Conservation (phyloP, 2,113 vertebrate genomes). For the Cyphomyrus discorhynchus region DNA sequence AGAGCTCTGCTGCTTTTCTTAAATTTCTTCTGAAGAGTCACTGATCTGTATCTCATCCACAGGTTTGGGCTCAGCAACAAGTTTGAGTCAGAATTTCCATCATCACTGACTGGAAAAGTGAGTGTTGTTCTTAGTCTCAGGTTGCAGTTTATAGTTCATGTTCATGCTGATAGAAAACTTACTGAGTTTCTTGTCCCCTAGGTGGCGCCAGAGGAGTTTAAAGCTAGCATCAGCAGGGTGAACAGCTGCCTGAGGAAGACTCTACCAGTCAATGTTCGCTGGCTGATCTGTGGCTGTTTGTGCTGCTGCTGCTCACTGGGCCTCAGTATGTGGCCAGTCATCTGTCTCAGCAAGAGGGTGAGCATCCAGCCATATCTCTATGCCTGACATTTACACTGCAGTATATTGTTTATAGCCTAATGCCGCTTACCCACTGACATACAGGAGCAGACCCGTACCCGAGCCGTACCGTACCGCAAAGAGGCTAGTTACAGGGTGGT, state of each 20-base stretch:
- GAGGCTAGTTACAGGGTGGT: not conserved
- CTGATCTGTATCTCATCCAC: conserved; percentile 21
- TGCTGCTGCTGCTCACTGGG: conserved; percentile 98
- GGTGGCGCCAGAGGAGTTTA: conserved; percentile 98
- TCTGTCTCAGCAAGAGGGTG: conserved; percentile 99
- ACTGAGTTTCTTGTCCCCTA: conserved; percentile 35
- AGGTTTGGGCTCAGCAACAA: conserved; percentile 99
- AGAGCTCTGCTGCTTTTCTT: not conserved
- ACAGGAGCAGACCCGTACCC: not conserved
- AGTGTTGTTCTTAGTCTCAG: conserved; percentile 37
- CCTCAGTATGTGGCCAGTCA: conserved; percentile 98
- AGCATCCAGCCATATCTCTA: conserved; percentile 43
- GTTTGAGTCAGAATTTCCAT: conserved; percentile 98
- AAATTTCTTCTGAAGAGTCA: not conserved
- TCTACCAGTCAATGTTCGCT: conserved; percentile 92
- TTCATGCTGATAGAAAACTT: not conserved
- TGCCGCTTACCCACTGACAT: not conserved
- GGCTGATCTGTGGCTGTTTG: conserved; percentile 95
- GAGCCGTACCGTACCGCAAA: not conserved
- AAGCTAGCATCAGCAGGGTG: conserved; percentile 91
- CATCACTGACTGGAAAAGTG: conserved; percentile 96
- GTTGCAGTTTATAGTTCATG: not conserved
- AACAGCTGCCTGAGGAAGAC: conserved; percentile 96
- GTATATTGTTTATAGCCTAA: not conserved
- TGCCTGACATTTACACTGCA: not conserved